phyloP scores from a whole-genome alignment of 2,888 invertebrate species.

The Drosophila fungiperda region DNA sequence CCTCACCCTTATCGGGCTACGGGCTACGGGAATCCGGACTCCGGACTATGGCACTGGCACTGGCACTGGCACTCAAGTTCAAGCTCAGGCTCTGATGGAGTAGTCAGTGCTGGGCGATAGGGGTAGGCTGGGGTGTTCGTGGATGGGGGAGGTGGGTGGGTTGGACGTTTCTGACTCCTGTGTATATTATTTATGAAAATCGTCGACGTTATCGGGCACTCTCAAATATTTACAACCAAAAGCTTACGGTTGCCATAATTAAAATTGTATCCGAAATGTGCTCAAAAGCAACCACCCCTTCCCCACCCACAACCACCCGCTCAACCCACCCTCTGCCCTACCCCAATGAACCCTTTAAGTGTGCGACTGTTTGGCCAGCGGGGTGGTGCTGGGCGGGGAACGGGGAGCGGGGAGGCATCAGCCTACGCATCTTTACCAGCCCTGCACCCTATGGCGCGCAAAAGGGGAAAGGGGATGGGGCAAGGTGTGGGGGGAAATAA shows the following conservation, averaged over 20 bases:
- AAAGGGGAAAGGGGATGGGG: neutral
- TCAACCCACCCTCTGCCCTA: neutral
- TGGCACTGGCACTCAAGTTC: slow-evolving; percentile 47
- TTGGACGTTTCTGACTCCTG: slow-evolving; percentile 25
- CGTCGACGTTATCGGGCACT: slow-evolving; percentile 82
- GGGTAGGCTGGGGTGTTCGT: neutral
- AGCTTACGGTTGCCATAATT: slow-evolving; percentile 85
- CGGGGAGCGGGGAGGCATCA: neutral
- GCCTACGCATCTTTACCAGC: slow-evolving; percentile 41
- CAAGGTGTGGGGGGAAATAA: slow-evolving; percentile 55
- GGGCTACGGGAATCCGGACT: slow-evolving; percentile 11
- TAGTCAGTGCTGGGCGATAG: slow-evolving; percentile 29
- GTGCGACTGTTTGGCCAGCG: slow-evolving; percentile 23
- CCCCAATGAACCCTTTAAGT: slow-evolving; percentile 53
- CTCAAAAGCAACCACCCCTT: slow-evolving; percentile 29
- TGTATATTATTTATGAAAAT: slow-evolving; percentile 84
- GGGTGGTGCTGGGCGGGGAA: neutral
- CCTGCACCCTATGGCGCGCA: slow-evolving; percentile 36
- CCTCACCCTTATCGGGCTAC: slow-evolving; percentile 33
- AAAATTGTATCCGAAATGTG: slow-evolving; percentile 84
- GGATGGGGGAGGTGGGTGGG: neutral
- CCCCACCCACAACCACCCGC: slow-evolving; percentile 26
- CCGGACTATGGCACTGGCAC: slow-evolving; percentile 11
- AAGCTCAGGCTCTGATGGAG: slow-evolving; percentile 50
- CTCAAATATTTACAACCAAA: slow-evolving; percentile 84